These are phyloP conservation scores for Turritopsis dohrnii DNA, from an alignment of 30 jellyfish, hydroid and myxozoan species.

Conservation along the genomic window DNA sequence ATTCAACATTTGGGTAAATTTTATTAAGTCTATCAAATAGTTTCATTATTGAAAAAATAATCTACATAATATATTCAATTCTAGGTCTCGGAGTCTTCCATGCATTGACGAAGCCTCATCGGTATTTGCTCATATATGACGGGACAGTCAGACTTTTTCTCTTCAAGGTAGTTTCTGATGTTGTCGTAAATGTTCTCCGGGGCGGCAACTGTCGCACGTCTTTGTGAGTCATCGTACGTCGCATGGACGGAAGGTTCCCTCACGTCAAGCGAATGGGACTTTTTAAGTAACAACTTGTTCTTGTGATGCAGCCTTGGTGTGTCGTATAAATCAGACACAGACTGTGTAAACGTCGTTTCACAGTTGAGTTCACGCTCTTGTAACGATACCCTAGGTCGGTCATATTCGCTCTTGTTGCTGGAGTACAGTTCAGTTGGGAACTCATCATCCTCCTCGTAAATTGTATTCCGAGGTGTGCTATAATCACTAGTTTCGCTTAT, in stretches of 20 bases:
- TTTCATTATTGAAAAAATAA: too few species aligned
- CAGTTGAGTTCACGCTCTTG: not conserved
- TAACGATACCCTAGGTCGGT: slow-evolving; percentile 4
- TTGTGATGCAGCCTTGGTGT: slow-evolving; percentile 16
- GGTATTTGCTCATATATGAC: not conserved
- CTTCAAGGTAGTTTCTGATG: not conserved
- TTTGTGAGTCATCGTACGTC: not conserved
- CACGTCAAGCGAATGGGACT: not conserved
- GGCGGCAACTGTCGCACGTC: slow-evolving; percentile 9
- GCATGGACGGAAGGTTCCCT: not conserved
- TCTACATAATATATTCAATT: not conserved
- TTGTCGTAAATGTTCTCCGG: slow-evolving; percentile 18
- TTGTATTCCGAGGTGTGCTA: slow-evolving; percentile 20
- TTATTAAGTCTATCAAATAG: not conserved
- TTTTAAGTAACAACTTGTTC: not conserved
- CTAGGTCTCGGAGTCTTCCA: not conserved
- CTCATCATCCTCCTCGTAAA: not conserved
- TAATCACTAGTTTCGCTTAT: slow-evolving; percentile 10
- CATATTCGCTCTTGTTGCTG: not conserved
- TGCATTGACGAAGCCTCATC: not conserved
- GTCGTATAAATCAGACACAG: not conserved
- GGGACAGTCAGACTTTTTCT: not conserved
- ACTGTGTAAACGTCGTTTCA: not conserved
- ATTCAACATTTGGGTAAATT: not conserved
- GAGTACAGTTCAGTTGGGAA: not conserved